phyloP scores from a whole-genome alignment of 2,113 vertebrate genomes.

The Tragelaphus strepsiceros region DNA sequence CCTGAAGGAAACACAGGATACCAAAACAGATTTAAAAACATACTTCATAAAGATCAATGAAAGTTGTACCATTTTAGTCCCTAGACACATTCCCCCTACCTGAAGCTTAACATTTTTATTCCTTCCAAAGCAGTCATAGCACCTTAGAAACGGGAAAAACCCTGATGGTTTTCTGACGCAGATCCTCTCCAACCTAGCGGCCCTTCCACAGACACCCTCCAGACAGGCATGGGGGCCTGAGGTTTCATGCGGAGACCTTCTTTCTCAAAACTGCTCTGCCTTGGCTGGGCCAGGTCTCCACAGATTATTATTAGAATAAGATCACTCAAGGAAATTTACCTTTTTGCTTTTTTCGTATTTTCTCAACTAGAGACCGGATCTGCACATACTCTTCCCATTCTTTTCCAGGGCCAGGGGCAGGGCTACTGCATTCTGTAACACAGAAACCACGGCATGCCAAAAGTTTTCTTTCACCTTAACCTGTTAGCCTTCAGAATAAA shows the following conservation, averaged over 20 bases:
- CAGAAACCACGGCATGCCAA: background rate
- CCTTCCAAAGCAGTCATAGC: background rate
- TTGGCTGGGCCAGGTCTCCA: background rate
- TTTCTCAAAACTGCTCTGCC: background rate
- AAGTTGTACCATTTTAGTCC: background rate
- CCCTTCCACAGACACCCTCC: background rate
- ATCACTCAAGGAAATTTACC: conserved; percentile 77
- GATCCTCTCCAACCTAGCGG: background rate
- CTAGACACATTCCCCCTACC: background rate
- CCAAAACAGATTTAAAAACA: background rate
- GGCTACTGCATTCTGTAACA: conserved; percentile 91
- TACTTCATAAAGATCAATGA: background rate
- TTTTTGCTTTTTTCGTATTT: conserved; percentile 98
- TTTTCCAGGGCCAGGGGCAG: conserved; percentile 89
- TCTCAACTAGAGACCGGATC: conserved; percentile 93
- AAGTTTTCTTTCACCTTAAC: background rate
- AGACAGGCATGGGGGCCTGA: background rate
- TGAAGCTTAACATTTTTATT: background rate
- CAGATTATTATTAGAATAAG: background rate
- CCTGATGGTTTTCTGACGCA: fast-evolving
- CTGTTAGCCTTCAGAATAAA: background rate
- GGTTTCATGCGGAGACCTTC: fast-evolving
- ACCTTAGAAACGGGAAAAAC: background rate
- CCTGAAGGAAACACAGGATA: background rate
- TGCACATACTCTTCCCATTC: conserved; percentile 98